These are phyloP conservation scores for Iselma pallidipennis DNA, from an alignment of 2,888 invertebrate species.

Conservation along the genomic window DNA sequence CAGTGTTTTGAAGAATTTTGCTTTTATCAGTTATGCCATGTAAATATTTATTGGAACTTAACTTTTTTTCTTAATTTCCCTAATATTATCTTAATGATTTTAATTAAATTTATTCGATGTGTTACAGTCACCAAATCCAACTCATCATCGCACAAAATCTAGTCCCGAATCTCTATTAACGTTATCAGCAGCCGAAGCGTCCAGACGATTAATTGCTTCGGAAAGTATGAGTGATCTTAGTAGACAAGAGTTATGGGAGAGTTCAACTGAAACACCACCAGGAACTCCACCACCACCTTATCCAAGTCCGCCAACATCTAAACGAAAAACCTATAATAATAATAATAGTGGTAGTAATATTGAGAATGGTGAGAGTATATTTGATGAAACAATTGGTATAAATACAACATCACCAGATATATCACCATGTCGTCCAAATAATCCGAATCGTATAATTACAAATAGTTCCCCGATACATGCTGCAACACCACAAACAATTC, in stretches of 20 bases:
- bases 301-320: conserved; percentile 54
- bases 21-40: no score
- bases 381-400: conserved; percentile 40
- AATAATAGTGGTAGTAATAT: conserved; percentile 13
- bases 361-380: conserved; percentile 31
- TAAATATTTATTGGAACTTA: not conserved
- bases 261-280: conserved; percentile 49
- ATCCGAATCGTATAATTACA: conserved; percentile 36
- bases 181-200: conserved; percentile 52
- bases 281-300: conserved; percentile 89
- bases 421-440: conserved; percentile 44
- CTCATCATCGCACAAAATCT: conserved; percentile 68
- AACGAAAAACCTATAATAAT: conserved; percentile 40
- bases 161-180: conserved; percentile 63
- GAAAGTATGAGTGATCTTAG: conserved; percentile 66
- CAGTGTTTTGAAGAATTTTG: no score
- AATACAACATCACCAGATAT: conserved; percentile 53
- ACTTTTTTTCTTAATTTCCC: not conserved
- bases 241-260: conserved; percentile 54
- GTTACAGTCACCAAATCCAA: conserved; percentile 53
- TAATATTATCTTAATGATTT: not conserved
- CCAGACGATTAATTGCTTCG: conserved; percentile 60
- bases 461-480: conserved; percentile 54
- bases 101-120: not conserved
- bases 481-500: conserved; percentile 57